A percentile compares a stretch with the other conserved stretches of the same genome.
These are phyloP conservation scores for Trachythela sp. DNA, from an alignment of 64 coral and sea anemone species.

Conservation along the genomic window DNA sequence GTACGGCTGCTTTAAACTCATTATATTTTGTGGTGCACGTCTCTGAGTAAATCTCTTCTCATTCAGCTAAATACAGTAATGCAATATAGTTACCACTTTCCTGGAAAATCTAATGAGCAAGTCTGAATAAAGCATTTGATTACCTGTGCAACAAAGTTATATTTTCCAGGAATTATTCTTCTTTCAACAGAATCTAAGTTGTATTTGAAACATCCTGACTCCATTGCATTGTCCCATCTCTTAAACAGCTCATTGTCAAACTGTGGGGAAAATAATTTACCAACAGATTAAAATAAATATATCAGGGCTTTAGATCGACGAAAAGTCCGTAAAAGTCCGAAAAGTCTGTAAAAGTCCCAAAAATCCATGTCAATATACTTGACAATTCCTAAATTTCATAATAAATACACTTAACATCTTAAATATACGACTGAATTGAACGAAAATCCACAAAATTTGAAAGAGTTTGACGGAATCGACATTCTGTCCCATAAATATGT, in stretches of 20 bases:
- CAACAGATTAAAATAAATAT: too few species aligned
- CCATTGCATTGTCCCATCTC: constrained; percentile 68
- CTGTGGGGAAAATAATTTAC: constrained; percentile 1
- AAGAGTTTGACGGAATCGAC: too few species aligned
- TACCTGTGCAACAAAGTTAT: constrained; percentile 71
- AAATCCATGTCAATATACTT: too few species aligned
- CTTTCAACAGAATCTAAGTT: constrained; percentile 62
- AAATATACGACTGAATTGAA: too few species aligned
- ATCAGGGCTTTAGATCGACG: too few species aligned
- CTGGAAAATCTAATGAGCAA: neutral
- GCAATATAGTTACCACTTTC: neutral
- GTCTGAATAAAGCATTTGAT: neutral
- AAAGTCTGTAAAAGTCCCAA: too few species aligned
- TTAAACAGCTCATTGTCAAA: constrained; percentile 64
- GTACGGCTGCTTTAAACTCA: constrained; percentile 72
- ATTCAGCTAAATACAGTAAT: constrained; percentile 50
- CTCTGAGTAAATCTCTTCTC: constrained; percentile 79
- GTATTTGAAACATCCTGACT: constrained; percentile 75
- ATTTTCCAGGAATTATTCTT: constrained; percentile 73
- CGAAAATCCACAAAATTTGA: too few species aligned
- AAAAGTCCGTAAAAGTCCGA: too few species aligned
- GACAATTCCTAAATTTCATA: too few species aligned
- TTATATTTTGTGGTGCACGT: constrained; percentile 71
- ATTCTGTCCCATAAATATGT: too few species aligned
- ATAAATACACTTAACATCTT: too few species aligned